Percentiles rank a stretch among this genome's conserved stretches.
These are phyloP conservation scores for Dynastes hyllus DNA, from an alignment of 2,888 invertebrate species.

Conservation along the genomic window DNA sequence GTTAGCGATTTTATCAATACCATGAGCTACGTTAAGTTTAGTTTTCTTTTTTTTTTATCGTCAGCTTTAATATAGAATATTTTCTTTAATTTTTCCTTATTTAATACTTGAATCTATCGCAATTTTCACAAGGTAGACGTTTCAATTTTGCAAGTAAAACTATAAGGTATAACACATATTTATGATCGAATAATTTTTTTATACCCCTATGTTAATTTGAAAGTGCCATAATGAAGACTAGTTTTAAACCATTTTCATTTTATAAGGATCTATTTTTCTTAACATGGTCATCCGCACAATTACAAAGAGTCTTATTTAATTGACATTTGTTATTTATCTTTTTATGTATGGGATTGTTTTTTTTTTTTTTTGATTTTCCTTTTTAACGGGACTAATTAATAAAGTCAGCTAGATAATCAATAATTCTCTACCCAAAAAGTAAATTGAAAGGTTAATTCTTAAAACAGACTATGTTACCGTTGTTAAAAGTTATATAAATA, in stretches of 20 bases:
- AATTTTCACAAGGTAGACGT: neutral
- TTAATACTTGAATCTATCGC: too few relatives aligned
- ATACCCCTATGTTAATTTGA: neutral
- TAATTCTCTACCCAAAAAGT: slow-evolving; percentile 46
- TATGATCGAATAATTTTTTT: too few relatives aligned
- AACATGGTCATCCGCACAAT: slow-evolving; percentile 11
- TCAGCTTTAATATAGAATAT: too few relatives aligned
- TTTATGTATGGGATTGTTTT: slow-evolving; percentile 15
- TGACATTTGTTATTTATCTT: neutral
- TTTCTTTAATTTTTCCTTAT: too few relatives aligned
- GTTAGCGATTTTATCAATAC: too few relatives aligned
- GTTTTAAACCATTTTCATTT: neutral
- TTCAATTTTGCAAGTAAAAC: neutral
- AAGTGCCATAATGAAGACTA: neutral
- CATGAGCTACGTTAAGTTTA: too few relatives aligned
- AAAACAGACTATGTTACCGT: slow-evolving; percentile 32
- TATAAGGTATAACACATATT: too few relatives aligned
- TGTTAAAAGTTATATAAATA: slow-evolving; percentile 22
- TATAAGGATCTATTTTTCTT: neutral
- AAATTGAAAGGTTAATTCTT: neutral
- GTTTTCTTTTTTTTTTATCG: too few relatives aligned
- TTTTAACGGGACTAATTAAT: neutral
- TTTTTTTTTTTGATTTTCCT: neutral
- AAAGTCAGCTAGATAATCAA: slow-evolving; percentile 20
- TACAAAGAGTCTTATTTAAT: neutral